Conservation (phyloP, 1,140 invertebrate species). For the Drosophila ananassae region DNA sequence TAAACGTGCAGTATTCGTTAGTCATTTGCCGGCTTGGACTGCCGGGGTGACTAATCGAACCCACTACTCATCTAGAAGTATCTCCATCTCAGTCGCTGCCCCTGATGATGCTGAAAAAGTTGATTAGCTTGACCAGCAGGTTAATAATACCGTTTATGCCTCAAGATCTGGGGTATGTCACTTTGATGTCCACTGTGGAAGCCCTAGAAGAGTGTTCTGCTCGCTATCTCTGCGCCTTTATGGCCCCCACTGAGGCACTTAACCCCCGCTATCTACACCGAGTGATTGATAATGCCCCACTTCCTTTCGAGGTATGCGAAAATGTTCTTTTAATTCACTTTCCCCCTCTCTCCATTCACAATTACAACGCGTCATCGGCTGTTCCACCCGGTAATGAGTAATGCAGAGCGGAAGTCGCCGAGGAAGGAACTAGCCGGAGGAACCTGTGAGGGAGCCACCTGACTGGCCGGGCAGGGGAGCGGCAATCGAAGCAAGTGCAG, state of each 20-base stretch:
- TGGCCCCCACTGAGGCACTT: neutral
- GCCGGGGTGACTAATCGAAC: conserved; percentile 55
- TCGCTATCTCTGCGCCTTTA: neutral
- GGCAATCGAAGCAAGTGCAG: conserved; percentile 45
- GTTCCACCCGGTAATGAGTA: conserved; percentile 43
- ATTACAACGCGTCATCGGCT: conserved; percentile 61
- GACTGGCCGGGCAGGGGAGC: conserved; percentile 9
- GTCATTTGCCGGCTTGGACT: conserved; percentile 37
- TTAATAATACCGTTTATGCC: conserved; percentile 3
- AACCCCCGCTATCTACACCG: conserved; percentile 28
- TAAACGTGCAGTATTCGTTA: conserved; percentile 34
- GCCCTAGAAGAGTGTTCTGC: neutral
- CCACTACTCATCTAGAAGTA: conserved; percentile 11
- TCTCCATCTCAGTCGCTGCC: neutral
- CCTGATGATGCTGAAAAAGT: conserved; percentile 26
- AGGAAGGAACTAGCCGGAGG: conserved; percentile 10
- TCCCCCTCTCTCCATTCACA: conserved; percentile 9
- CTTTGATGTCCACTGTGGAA: neutral
- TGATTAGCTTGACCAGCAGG: conserved; percentile 22
- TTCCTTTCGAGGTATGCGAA: conserved; percentile 56
- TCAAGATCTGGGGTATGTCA: neutral
- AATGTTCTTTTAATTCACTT: conserved; percentile 44
- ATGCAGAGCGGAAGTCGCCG: conserved; percentile 62
- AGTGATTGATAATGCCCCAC: conserved; percentile 66
- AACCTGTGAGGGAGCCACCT: conserved; percentile 18